Evolutionary conservation across 2,113 vertebrate genomes (phyloP).

Genomic region (Ptilorrhoa leucosticta): DNA sequence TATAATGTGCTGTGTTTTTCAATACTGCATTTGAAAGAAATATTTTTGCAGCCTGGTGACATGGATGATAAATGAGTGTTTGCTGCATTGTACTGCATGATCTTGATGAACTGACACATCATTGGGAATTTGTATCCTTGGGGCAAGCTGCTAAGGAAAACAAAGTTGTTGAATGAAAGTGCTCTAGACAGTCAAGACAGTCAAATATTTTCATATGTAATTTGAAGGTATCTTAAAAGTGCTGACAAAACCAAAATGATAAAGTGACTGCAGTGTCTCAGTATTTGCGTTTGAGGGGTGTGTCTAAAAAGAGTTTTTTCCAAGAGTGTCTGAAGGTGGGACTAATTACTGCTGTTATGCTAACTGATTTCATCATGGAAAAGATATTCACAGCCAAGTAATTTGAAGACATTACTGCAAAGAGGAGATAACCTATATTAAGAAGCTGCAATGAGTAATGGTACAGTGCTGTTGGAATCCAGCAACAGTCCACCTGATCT

Average conservation of each 20-base stretch:
- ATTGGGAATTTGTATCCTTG: conserved; percentile 1
- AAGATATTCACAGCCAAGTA: conserved; percentile 15
- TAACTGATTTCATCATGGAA: conserved; percentile 34
- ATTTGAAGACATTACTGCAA: not conserved
- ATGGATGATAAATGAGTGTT: conserved; percentile 21
- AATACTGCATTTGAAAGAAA: not conserved
- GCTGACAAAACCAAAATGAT: conserved; percentile 4
- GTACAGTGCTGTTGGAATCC: not conserved
- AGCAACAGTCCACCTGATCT: not conserved
- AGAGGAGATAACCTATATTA: conserved; percentile 17
- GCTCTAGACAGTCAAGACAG: not conserved
- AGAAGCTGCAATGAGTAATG: not conserved
- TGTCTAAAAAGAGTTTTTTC: conserved; percentile 3
- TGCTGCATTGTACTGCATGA: not conserved
- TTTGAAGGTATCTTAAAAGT: not conserved
- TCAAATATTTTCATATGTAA: not conserved
- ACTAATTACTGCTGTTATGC: not conserved
- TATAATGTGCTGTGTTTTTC: conserved; percentile 6
- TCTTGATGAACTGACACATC: conserved; percentile 4
- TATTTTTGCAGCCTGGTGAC: not conserved
- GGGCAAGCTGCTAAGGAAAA: conserved; percentile 24
- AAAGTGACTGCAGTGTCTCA: not conserved
- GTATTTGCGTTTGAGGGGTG: not conserved
- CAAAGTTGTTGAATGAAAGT: not conserved
- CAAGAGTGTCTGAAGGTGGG: not conserved